Evolutionary conservation across 2,797 vertebrate genomes (phyloP).

Genomic region (Poeciliopsis gracilis): DNA sequence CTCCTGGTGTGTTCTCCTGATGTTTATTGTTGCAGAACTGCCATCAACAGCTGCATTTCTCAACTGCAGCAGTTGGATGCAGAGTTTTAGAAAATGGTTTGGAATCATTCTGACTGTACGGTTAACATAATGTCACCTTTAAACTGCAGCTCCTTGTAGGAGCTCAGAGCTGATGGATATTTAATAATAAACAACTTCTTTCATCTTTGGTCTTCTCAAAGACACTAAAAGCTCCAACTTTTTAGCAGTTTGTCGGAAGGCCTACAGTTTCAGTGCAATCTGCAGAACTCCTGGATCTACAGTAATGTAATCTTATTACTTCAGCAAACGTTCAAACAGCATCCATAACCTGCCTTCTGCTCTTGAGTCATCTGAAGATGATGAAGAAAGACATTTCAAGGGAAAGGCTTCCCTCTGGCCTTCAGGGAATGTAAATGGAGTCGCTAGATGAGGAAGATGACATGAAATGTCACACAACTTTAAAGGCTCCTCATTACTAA

Average conservation of each 20-base stretch:
- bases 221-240: neutral
- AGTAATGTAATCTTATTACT: neutral
- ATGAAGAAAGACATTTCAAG: conserved; percentile 20
- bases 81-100: neutral
- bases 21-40: neutral
- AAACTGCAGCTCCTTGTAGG: neutral
- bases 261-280: neutral
- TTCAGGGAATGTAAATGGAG: conserved; percentile 43
- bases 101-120: neutral
- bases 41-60: neutral
- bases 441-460: conserved; percentile 33
- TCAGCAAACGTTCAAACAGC: neutral
- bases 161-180: neutral
- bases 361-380: conserved; percentile 6
- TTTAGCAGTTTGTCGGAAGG: neutral
- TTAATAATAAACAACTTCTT: neutral
- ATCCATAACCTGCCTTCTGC: too few species aligned
- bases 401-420: conserved; percentile 23
- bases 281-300: neutral
- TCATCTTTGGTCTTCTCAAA: neutral
- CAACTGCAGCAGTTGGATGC: neutral
- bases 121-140: neutral
- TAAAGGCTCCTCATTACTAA: conserved; percentile 54
- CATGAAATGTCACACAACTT: conserved; percentile 49
- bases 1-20: neutral